Conservation (phyloP, 2,113 vertebrate genomes). For the Procavia capensis region DNA sequence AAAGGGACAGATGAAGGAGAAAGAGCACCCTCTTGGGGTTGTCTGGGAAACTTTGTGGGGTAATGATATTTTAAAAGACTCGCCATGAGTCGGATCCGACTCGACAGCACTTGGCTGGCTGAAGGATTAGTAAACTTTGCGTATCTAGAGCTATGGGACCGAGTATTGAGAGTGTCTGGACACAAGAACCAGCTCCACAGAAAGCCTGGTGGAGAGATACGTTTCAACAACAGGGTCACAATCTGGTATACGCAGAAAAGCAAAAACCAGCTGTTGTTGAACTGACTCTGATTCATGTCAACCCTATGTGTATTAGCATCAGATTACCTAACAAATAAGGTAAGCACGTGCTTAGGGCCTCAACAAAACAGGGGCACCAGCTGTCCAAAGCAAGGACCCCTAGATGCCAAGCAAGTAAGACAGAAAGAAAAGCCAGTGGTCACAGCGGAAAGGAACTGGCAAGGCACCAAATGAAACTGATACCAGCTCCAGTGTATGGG, state of each 20-base stretch:
- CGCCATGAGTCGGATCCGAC: too few relatives aligned
- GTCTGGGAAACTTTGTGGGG: not conserved
- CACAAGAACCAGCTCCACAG: not conserved
- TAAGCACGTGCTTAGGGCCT: too few relatives aligned
- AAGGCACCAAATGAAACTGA: too few relatives aligned
- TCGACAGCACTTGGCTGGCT: too few relatives aligned
- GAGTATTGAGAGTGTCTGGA: not conserved
- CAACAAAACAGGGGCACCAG: too few relatives aligned
- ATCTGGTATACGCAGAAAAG: not conserved
- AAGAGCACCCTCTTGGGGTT: not conserved
- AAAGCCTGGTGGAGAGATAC: not conserved
- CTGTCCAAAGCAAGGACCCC: too few relatives aligned
- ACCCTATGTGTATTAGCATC: not conserved
- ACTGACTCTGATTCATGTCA: not conserved
- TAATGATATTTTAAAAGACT: not conserved
- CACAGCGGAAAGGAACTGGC: too few relatives aligned
- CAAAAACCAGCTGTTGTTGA: not conserved
- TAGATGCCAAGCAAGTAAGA: too few relatives aligned
- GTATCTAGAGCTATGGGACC: not conserved
- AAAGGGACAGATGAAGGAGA: not conserved
- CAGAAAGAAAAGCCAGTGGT: too few relatives aligned
- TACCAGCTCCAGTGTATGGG: too few relatives aligned
- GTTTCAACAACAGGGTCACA: not conserved
- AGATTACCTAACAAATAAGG: too few relatives aligned
- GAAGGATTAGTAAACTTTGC: not conserved